Percentiles rank a stretch among this genome's conserved stretches.
Conservation (phyloP, 1,140 invertebrate species). For the Trichogramma pretiosum region DNA sequence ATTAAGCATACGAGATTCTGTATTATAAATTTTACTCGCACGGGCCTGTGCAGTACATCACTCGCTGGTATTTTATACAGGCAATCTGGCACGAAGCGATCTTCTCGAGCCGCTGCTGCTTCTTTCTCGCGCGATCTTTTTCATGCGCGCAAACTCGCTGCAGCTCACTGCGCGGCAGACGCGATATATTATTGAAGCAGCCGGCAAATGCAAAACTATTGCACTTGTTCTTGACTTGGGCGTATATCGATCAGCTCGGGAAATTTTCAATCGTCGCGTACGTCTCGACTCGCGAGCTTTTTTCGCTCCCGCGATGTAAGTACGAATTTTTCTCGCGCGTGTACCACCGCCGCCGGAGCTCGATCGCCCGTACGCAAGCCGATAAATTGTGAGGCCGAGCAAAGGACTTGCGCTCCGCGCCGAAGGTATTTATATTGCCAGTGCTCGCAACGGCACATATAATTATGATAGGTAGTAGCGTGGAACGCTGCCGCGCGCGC, state of each 20-base stretch:
- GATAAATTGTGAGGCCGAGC: neutral
- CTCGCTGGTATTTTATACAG: neutral
- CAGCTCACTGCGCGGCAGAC: constrained; percentile 16
- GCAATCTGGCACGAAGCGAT: constrained; percentile 16
- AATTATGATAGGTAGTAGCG: too few species aligned
- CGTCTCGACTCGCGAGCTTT: too few species aligned
- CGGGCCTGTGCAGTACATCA: constrained; percentile 11
- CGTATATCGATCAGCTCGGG: too few species aligned
- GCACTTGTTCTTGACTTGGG: too few species aligned
- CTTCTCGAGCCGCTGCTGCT: constrained; percentile 11
- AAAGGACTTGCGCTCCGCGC: too few species aligned
- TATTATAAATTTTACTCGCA: too few species aligned
- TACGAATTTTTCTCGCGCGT: neutral
- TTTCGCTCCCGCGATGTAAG: too few species aligned
- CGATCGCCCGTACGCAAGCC: neutral
- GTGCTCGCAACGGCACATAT: neutral
- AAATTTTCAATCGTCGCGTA: too few species aligned
- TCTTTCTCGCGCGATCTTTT: constrained; percentile 12
- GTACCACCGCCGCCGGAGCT: neutral
- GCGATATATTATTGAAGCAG: constrained; percentile 20
- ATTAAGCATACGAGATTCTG: too few species aligned
- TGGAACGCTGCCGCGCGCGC: too few species aligned
- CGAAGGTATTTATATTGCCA: neutral
- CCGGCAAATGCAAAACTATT: too few species aligned
- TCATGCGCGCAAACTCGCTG: too few species aligned